Evolutionary conservation across 1,140 invertebrate species (phyloP), one percentile per base, ranked within the genome.

Genomic region (Drosophila chauvacae): DNA sequence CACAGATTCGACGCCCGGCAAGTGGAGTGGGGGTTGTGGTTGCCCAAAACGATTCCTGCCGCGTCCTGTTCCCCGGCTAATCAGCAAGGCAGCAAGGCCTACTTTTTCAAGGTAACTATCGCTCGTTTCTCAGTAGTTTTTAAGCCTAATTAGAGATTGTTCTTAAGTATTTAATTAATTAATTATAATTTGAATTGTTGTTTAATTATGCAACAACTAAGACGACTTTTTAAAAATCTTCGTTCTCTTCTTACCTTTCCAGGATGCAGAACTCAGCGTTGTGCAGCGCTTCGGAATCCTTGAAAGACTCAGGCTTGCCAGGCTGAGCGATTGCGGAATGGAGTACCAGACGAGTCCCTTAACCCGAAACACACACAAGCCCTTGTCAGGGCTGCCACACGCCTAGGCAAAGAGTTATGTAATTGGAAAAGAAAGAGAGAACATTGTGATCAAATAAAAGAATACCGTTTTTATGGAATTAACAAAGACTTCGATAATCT

Each of bases 381-480:
- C 85, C 85, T 90, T 90, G n/a, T 79, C 53, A 79, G 85, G 85
- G 85, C 85, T 88, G 81, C 78, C 85, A 88, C 77, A 66, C 69
- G 77, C 60, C 81, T 85, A 72, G 78, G 86, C 85, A 85, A 85
- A 81, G 66, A 81, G 77, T 70, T 74, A 87, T 51, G 72, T 77
- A 83, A 78, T 84, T 87, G 76, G 64, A 71, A 77, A 82, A 74
- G 60, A 20, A 20, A 84, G 83, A 77, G 60, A 84, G 83, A 88
- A 90, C 69, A 88, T 86, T 90, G 83, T 88, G 85, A 88, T 90
- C 83, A 88, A 86, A 86, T 88, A 88, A 83, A 86, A 77, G 61
- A 81, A 88, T 72, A 72, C 69, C 50, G 66, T 87, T 86, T 86
- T 86, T 86, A 86, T 86, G 74, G 63, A 86, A 83, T 73, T 84